phyloP scores from a whole-genome alignment of 2,113 vertebrate genomes.

The Catharus minimus region DNA sequence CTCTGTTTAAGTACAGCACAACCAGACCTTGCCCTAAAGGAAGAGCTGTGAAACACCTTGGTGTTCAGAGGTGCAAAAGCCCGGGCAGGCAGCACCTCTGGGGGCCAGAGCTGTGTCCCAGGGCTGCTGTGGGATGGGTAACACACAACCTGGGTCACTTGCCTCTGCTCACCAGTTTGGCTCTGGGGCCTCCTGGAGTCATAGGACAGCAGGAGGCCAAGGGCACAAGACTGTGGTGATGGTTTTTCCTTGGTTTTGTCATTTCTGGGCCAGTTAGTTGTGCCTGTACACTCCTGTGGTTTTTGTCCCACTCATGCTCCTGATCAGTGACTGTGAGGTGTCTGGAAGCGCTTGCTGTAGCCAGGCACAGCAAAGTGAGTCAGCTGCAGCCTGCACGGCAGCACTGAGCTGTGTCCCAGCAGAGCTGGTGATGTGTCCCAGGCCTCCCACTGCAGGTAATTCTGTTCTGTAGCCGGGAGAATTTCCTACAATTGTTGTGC shows the following conservation, averaged over 20 bases:
- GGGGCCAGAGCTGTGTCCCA: neutral
- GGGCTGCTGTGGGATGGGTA: neutral
- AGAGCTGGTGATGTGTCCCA: neutral
- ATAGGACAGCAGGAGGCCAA: neutral
- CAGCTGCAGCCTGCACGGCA: neutral
- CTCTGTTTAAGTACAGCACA: neutral
- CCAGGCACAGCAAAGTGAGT: neutral
- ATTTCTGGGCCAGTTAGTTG: neutral
- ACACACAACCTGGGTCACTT: rapidly evolving
- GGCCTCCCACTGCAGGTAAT: neutral
- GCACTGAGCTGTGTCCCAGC: neutral
- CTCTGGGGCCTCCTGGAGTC: neutral
- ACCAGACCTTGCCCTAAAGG: neutral
- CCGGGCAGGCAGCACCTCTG: neutral
- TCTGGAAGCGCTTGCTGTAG: rapidly evolving
- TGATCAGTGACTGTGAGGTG: neutral
- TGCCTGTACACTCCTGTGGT: neutral
- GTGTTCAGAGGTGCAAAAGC: neutral
- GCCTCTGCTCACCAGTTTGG: neutral
- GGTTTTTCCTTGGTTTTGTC: neutral
- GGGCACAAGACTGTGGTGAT: neutral
- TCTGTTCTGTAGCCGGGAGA: neutral
- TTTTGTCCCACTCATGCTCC: rapidly evolving
- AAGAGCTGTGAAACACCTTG: neutral
- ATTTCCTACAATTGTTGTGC: neutral